Conservation (phyloP, 1,140 invertebrate genomes). For the Leptestheria dahalacensis region DNA sequence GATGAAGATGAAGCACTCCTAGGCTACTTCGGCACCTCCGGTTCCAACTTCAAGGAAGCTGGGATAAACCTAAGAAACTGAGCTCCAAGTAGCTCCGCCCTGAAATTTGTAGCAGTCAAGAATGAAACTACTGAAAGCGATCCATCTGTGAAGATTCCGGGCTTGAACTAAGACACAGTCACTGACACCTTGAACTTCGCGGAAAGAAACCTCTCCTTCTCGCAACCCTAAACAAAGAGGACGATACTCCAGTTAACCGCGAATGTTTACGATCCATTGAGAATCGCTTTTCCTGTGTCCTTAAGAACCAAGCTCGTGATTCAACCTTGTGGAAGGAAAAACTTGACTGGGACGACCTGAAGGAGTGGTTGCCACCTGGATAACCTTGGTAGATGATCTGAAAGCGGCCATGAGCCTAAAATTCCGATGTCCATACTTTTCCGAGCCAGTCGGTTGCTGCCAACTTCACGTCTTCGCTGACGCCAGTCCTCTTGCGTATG, state of each 20-base stretch:
- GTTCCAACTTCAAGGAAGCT: not conserved
- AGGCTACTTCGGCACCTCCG: not conserved
- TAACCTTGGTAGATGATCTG: not conserved
- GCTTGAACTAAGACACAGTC: constrained; percentile 1
- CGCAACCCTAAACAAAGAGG: constrained; percentile 11
- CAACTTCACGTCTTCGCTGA: constrained; percentile 11
- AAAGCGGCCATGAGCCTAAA: not conserved
- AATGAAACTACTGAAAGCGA: not conserved
- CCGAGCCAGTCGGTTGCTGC: not conserved
- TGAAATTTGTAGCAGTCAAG: not conserved
- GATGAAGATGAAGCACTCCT: not conserved
- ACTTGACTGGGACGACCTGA: constrained; percentile 17
- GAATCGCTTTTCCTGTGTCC: constrained; percentile 15
- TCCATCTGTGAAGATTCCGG: not conserved
- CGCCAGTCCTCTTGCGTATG: constrained; percentile 7
- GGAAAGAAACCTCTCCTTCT: not conserved
- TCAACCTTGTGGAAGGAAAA: constrained; percentile 18
- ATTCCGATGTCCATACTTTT: constrained; percentile 2
- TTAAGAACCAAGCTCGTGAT: constrained; percentile 17
- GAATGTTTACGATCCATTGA: constrained; percentile 18
- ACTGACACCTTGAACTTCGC: constrained; percentile 1
- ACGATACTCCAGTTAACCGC: constrained; percentile 10
- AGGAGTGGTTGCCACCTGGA: not conserved
- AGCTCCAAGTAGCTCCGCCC: not conserved
- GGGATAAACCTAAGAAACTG: constrained; percentile 4